Percentiles rank a stretch among this genome's conserved stretches.
These are phyloP conservation scores for Branchellion lobata DNA, from an alignment of 2,888 invertebrate genomes.

Conservation along the genomic window DNA sequence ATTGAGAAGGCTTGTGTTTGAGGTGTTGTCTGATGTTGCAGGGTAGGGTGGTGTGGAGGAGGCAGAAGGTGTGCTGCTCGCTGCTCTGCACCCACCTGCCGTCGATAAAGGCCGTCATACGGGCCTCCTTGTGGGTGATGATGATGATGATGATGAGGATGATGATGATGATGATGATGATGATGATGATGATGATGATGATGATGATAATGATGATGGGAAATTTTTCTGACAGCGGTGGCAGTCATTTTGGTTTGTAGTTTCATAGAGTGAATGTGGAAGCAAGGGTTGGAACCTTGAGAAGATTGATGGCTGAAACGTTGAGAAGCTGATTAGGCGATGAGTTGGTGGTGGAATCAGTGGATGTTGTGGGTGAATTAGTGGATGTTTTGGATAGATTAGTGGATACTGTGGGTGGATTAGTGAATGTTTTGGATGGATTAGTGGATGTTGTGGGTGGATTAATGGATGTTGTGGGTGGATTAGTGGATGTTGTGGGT, in stretches of 20 bases:
- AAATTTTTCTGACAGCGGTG: not conserved
- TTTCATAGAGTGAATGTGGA: too few species aligned
- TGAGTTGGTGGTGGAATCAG: not conserved
- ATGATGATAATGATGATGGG: too few species aligned
- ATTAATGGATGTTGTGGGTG: too few species aligned
- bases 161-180: not conserved
- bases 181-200: too few species aligned
- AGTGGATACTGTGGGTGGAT: too few species aligned
- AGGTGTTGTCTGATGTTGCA: not conserved
- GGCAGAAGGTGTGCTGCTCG: not conserved
- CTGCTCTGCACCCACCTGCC: slow-evolving; percentile 72
- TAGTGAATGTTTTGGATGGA: too few species aligned
- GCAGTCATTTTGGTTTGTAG: too few species aligned
- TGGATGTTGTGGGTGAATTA: not conserved
- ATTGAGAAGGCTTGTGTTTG: not conserved
- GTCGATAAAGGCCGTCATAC: slow-evolving; percentile 75
- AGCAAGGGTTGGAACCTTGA: not conserved
- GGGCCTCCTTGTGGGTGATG: slow-evolving; percentile 67
- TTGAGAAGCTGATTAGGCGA: not conserved
- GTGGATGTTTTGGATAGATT: too few species aligned
- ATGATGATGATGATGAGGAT: not conserved
- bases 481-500: too few species aligned
- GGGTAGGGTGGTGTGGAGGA: not conserved
- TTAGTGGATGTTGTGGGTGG: too few species aligned
- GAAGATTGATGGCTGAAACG: not conserved